Percentiles rank a stretch among this genome's conserved stretches.
Evolutionary conservation across 2,113 vertebrate species (phyloP).

Genomic region (Sterrhoptilus dennistouni): DNA sequence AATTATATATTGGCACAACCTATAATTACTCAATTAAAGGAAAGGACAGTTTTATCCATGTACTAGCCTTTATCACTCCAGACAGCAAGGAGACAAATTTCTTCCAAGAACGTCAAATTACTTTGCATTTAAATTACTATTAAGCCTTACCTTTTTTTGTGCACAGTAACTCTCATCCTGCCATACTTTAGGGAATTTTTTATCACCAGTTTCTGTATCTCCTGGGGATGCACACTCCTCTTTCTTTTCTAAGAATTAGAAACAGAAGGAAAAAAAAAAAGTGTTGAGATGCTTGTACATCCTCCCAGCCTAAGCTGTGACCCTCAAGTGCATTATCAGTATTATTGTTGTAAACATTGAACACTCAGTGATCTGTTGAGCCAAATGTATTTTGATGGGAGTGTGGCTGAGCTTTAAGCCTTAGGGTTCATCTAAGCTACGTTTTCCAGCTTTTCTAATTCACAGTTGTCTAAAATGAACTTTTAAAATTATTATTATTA

Average conservation of each 20-base stretch:
- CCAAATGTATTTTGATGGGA: neutral
- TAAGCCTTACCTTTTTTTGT: neutral
- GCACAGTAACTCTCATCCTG: neutral
- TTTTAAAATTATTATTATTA: too few relatives aligned
- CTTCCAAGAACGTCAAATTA: neutral
- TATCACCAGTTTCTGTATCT: neutral
- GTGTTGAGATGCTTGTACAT: neutral
- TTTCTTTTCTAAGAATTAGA: neutral
- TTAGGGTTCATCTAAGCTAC: neutral
- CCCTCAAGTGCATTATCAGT: neutral
- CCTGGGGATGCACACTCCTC: neutral
- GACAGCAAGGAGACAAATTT: neutral
- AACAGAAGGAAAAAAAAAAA: neutral
- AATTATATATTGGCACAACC: neutral
- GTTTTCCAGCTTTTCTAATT: neutral
- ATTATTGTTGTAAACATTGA: neutral
- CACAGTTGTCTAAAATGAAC: neutral
- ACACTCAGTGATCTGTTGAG: neutral
- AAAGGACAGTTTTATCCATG: neutral
- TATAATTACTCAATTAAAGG: neutral
- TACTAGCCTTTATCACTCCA: neutral
- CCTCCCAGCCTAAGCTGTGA: neutral
- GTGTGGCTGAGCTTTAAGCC: neutral
- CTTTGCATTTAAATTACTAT: neutral
- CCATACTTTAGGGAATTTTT: neutral